A percentile compares a stretch with the other conserved stretches of the same genome.
Evolutionary conservation across 1,140 invertebrate genomes (phyloP).

Genomic region (Archegozetes longisetosus): DNA sequence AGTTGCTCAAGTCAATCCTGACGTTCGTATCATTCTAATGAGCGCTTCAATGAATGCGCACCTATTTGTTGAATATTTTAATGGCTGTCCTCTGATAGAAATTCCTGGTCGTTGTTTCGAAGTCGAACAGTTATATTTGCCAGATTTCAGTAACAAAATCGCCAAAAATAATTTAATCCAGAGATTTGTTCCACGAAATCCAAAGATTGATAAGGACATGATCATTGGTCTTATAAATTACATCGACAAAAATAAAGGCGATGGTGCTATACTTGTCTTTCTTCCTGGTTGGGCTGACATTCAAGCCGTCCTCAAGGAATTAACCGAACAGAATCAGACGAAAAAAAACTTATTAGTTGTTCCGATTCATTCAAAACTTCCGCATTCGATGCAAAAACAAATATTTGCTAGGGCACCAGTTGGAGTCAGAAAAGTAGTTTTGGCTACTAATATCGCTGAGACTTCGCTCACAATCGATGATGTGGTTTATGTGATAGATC

Average conservation of each 20-base stretch:
- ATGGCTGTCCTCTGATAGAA: slow-evolving; percentile 59
- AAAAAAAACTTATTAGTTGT: slow-evolving; percentile 32
- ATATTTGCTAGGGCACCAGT: slow-evolving; percentile 48
- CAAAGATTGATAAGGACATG: neutral
- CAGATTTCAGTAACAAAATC: neutral
- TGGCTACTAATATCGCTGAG: slow-evolving; percentile 97
- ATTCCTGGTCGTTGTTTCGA: slow-evolving; percentile 86
- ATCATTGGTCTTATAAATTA: neutral
- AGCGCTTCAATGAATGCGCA: slow-evolving; percentile 96
- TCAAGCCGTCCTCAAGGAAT: slow-evolving; percentile 64
- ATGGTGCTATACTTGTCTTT: slow-evolving; percentile 83
- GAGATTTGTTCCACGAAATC: neutral
- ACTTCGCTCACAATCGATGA: slow-evolving; percentile 98
- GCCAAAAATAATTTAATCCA: neutral
- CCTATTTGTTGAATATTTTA: slow-evolving; percentile 79
- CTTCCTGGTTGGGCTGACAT: slow-evolving; percentile 93
- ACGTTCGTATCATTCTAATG: slow-evolving; percentile 91
- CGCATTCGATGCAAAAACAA: slow-evolving; percentile 55
- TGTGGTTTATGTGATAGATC: slow-evolving; percentile 92
- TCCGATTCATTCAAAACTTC: slow-evolving; percentile 65
- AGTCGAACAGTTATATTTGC: slow-evolving; percentile 65
- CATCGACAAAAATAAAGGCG: slow-evolving; percentile 33
- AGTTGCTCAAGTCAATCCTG: slow-evolving; percentile 52
- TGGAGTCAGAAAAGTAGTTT: slow-evolving; percentile 69
- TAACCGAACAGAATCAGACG: slow-evolving; percentile 7